Percentiles rank a stretch among this genome's conserved stretches.
Conservation (phyloP, 2,113 vertebrate species). For the Synchiropus splendidus region DNA sequence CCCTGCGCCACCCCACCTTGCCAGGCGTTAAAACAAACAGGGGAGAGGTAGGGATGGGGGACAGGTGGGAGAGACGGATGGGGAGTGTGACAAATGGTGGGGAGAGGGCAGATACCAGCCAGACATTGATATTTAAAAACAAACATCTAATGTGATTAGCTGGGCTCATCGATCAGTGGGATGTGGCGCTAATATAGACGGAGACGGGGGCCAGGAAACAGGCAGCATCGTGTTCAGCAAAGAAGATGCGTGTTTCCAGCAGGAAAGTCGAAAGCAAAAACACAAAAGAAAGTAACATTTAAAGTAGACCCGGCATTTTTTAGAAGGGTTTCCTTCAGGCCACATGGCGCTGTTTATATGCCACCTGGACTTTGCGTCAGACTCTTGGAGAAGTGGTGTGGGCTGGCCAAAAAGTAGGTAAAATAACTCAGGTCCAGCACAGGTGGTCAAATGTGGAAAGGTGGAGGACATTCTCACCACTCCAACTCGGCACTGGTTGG, state of each 20-base stretch:
- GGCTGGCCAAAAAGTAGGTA: too few species aligned
- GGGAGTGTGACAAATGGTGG: slow-evolving; percentile 62
- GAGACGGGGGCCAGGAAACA: slow-evolving; percentile 4
- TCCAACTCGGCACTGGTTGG: too few species aligned
- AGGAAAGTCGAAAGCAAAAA: background rate
- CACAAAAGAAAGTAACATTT: background rate
- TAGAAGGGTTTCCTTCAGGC: too few species aligned
- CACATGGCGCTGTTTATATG: too few species aligned
- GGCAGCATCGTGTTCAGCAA: too few species aligned
- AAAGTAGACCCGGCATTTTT: too few species aligned
- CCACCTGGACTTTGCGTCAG: too few species aligned
- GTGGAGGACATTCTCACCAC: too few species aligned
- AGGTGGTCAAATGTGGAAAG: too few species aligned
- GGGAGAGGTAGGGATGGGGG: slow-evolving; percentile 14
- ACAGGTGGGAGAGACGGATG: slow-evolving; percentile 34
- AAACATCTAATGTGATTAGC: slow-evolving; percentile 70
- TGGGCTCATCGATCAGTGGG: slow-evolving; percentile 66
- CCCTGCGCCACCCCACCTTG: slow-evolving; percentile 55
- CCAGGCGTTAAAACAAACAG: slow-evolving; percentile 38
- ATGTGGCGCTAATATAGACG: slow-evolving; percentile 64
- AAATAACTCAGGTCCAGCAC: too few species aligned
- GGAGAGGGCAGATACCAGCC: slow-evolving; percentile 73
- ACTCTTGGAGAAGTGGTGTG: too few species aligned
- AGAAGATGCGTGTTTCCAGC: too few species aligned
- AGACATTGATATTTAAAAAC: slow-evolving; percentile 85